Base-by-base conservation (phyloP, 2,888 invertebrate genomes). In the Notocelia uddmanniana region DNA sequence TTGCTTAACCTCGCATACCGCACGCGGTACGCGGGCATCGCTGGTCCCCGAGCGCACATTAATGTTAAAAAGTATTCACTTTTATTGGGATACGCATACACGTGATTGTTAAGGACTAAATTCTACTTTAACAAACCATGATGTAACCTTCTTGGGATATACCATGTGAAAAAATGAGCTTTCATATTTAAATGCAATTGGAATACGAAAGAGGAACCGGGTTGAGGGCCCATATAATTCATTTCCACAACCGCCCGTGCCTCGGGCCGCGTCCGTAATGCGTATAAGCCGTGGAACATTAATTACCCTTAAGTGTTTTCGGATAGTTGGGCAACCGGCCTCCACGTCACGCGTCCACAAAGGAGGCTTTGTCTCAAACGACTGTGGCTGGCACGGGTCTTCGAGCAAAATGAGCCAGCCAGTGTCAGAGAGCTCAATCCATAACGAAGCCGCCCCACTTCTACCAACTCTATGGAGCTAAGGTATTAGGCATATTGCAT, bases 291-390 rank as follows among this genome's bases (percentile, higher is more conserved):
- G 69, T 73, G 58, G 74, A 79, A 79, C 81, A 80, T 83, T 83
- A 84, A 84, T 83, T 82, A 84, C 78, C 70, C 69, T 74, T 69
- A 80, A 83, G 81, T 81, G 80, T 81, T 81, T 78, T 79, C 76
- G 80, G 78, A 82, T 82, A 79, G 80, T 78, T 75, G 74, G 77
- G 67, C 72, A 69, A 60, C 70, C 69, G 23, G 15, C 59, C 63
- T 34, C 13, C 26, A 34, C 63, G 34, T 63, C 50, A 50, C 26
- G n/a, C 18, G 18, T 19, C 52, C 3, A 63, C 34, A 34, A 52
- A 19, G 55, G 21, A 13, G 31, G 52, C 63, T 52, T 63, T 63
- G 63, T 63, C 34, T 21, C 34, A 13, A 19, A 48, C 41, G 15
- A 59, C 21, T 59, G 41, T n/a, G 59, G n/a, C 21, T 45, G 59